Percentiles rank a stretch among this genome's conserved stretches.
Conservation (phyloP, 2,888 invertebrate genomes). For the Miltochrista miniata region DNA sequence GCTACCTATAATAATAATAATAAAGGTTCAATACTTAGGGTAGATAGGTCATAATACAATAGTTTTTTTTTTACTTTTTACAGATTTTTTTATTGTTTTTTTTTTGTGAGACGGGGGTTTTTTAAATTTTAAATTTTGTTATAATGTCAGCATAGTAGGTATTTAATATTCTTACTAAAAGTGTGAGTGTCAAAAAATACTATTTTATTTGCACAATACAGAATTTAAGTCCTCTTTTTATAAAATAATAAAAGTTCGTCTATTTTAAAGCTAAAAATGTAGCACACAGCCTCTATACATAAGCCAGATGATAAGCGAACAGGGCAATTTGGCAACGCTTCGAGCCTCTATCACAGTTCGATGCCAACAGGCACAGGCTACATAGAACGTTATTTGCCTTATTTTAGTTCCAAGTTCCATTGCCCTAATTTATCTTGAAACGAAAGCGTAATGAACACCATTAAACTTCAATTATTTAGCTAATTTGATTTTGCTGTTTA, state of each 20-base stretch:
- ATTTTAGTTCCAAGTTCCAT: constrained; percentile 65
- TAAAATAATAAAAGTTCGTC: constrained; percentile 32
- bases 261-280: constrained; percentile 54
- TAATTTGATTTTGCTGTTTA: constrained; percentile 29
- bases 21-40: no score
- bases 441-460: constrained; percentile 45
- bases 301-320: constrained; percentile 77
- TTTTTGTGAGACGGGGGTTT: no score
- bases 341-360: constrained; percentile 61
- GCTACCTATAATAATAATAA: no score
- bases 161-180: no score
- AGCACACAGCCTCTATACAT: constrained; percentile 45
- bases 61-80: no score
- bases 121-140: no score
- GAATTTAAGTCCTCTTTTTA: not conserved
- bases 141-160: no score
- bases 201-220: constrained; percentile 15
- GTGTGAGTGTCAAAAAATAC: no score
- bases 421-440: constrained; percentile 69
- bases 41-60: no score
- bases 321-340: constrained; percentile 75
- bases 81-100: no score
- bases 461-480: constrained; percentile 39
- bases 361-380: constrained; percentile 68
- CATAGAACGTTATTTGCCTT: constrained; percentile 38